These are phyloP conservation scores for Clarias pachynema DNA, from an alignment of 2,797 vertebrate genomes.

Conservation along the genomic window DNA sequence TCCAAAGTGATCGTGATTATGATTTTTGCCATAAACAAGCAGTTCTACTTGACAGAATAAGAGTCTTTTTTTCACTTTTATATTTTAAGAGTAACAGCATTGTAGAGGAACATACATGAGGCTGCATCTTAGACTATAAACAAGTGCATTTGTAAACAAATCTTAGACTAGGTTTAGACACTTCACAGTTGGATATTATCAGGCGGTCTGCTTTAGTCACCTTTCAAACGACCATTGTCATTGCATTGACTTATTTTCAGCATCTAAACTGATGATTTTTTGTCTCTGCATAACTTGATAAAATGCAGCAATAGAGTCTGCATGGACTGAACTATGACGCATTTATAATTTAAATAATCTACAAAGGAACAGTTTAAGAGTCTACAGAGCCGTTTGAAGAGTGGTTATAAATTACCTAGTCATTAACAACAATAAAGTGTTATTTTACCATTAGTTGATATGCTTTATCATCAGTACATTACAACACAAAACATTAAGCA, in stretches of 20 bases:
- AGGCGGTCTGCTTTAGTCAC: not conserved
- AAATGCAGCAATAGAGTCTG: not conserved
- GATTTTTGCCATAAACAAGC: not conserved
- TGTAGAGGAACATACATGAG: not conserved
- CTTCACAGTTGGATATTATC: not conserved
- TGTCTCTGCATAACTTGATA: not conserved
- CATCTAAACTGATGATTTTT: not conserved
- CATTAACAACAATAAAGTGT: not conserved
- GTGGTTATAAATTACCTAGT: not conserved
- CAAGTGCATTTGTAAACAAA: not conserved
- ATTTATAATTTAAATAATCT: not conserved
- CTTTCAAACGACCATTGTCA: not conserved
- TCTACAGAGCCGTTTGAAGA: not conserved
- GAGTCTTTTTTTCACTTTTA: not conserved
- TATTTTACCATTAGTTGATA: not conserved
- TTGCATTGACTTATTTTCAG: not conserved
- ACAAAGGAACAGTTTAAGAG: not conserved
- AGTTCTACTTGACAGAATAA: not conserved
- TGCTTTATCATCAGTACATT: not conserved
- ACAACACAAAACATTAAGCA: too few species aligned
- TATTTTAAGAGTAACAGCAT: not conserved
- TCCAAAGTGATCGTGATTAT: too few species aligned
- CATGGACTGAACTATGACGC: not conserved
- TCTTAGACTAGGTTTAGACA: not conserved
- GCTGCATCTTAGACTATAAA: not conserved